phyloP scores from a whole-genome alignment of 2,888 invertebrate species.

The Pyrrhosoma nymphula region DNA sequence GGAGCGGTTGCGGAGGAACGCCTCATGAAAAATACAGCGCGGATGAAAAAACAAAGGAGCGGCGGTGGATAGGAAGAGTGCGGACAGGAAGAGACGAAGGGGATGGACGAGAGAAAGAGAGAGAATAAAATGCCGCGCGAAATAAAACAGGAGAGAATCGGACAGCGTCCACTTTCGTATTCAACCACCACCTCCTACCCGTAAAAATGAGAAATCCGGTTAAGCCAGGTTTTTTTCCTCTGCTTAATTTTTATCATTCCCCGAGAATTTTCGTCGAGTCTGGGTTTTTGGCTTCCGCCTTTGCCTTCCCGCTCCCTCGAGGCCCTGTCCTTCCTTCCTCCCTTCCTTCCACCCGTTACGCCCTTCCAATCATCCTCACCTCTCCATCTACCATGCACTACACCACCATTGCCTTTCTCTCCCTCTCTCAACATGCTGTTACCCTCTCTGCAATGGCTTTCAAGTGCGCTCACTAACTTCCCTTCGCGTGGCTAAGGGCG shows the following conservation, averaged over 20 bases:
- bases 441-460: not conserved
- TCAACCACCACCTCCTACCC: slow-evolving; percentile 36
- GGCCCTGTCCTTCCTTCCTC: not conserved
- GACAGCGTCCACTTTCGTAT: slow-evolving; percentile 53
- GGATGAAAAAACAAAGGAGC: slow-evolving; percentile 45
- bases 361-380: not conserved
- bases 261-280: slow-evolving; percentile 48
- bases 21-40: slow-evolving; percentile 58
- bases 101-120: not conserved
- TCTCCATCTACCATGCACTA: no score
- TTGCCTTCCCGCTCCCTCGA: not conserved
- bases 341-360: not conserved
- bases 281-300: slow-evolving; percentile 41
- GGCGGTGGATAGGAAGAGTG: not conserved
- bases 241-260: slow-evolving; percentile 6
- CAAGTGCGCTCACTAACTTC: no score
- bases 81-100: slow-evolving; percentile 47
- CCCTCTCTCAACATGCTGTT: not conserved
- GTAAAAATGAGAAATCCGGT: slow-evolving; percentile 63
- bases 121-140: not conserved
- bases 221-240: not conserved
- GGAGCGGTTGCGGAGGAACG: slow-evolving; percentile 52
- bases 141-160: slow-evolving; percentile 53
- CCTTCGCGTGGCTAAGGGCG: no score
- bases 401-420: not conserved